Conservation (phyloP, 2,113 vertebrate species). For the Martes martes region DNA sequence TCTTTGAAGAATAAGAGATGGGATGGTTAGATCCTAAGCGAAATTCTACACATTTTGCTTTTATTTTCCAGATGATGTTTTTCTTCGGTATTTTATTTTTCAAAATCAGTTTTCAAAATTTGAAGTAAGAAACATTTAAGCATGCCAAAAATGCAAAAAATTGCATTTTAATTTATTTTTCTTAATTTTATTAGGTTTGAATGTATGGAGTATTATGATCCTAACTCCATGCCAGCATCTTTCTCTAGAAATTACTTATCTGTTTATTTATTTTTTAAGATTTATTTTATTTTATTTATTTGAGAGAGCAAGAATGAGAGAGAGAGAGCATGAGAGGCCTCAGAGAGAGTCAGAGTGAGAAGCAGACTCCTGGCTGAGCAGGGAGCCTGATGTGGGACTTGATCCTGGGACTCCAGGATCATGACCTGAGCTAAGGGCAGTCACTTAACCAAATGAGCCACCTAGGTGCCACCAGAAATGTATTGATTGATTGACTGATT, state of each 20-base stretch:
- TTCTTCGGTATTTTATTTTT: conserved; percentile 13
- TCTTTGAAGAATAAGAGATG: neutral
- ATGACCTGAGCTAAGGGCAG: too few relatives aligned
- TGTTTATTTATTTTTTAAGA: too few relatives aligned
- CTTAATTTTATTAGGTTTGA: neutral
- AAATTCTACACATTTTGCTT: neutral
- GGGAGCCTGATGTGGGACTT: too few relatives aligned
- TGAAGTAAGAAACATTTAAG: neutral
- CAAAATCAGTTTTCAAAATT: conserved; percentile 4
- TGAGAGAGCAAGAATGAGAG: too few relatives aligned
- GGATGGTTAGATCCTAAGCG: neutral
- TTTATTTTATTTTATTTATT: neutral
- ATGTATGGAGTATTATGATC: neutral
- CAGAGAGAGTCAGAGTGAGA: too few relatives aligned
- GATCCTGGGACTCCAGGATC: too few relatives aligned
- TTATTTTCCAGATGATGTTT: neutral
- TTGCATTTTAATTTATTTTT: neutral
- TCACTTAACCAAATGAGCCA: too few relatives aligned
- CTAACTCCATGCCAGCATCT: neutral
- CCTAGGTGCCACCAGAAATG: too few relatives aligned
- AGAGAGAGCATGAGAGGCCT: too few relatives aligned
- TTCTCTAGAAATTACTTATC: neutral
- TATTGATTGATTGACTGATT: too few relatives aligned
- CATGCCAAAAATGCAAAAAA: neutral
- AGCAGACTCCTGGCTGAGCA: too few relatives aligned